phyloP scores from a whole-genome alignment of 2,888 invertebrate species.

The Sphaerophoria taeniata region DNA sequence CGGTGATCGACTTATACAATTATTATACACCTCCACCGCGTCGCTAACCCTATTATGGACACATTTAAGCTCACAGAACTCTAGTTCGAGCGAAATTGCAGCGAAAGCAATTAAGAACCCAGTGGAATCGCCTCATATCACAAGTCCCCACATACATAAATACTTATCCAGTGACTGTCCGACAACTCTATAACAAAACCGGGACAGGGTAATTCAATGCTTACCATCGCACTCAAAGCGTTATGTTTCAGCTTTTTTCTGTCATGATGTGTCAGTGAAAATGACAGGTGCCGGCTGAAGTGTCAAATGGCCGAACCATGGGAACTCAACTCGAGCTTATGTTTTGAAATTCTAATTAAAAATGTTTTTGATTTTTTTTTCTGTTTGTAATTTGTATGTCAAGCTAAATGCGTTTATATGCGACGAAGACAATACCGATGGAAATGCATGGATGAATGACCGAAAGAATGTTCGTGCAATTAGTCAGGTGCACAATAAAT shows the following conservation, averaged over 20 bases:
- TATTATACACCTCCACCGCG: neutral
- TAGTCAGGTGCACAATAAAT: conserved; percentile 50
- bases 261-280: conserved; percentile 35
- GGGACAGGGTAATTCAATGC: conserved; percentile 53
- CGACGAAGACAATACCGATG: too few relatives aligned
- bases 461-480: conserved; percentile 38
- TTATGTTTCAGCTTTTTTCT: neutral
- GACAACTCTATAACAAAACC: conserved; percentile 4
- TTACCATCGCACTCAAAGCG: conserved; percentile 37
- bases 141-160: conserved; percentile 28
- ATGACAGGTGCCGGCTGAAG: conserved; percentile 56
- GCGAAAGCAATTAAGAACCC: conserved; percentile 44
- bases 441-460: conserved; percentile 48
- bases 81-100: conserved; percentile 64
- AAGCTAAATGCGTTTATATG: conserved; percentile 18
- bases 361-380: conserved; percentile 27
- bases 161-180: conserved; percentile 22
- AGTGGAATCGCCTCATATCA: conserved; percentile 31
- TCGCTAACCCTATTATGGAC: conserved; percentile 13
- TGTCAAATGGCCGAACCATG: conserved; percentile 64
- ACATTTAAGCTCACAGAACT: conserved; percentile 50
- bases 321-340: conserved; percentile 53
- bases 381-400: neutral
- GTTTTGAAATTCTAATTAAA: conserved; percentile 58
- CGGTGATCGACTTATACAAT: neutral